Percentiles rank a stretch among this genome's conserved stretches.
These are phyloP conservation scores for Acanthacorydalis orientalis DNA, from an alignment of 2,888 invertebrate species.

Conservation along the genomic window DNA sequence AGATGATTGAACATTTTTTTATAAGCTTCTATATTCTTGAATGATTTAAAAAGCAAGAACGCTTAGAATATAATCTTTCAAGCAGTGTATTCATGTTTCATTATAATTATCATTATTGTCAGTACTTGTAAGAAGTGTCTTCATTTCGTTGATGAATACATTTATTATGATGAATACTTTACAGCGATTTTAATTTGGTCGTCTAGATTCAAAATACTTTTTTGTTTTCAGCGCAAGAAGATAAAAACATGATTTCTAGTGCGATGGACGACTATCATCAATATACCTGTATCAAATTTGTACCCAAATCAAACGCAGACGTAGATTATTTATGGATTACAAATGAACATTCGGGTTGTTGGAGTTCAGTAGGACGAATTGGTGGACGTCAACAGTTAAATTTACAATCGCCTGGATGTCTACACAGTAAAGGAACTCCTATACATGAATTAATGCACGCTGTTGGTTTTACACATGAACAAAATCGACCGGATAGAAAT, in stretches of 20 bases:
- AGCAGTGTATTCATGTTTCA: no score
- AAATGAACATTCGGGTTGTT: conserved; percentile 56
- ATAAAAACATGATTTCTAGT: conserved; percentile 41
- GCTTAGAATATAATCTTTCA: no score
- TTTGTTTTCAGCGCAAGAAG: conserved; percentile 29
- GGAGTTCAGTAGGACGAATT: conserved; percentile 62
- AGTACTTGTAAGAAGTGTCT: no score
- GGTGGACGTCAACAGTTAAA: conserved; percentile 54
- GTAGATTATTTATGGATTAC: conserved; percentile 52
- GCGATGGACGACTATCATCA: conserved; percentile 62
- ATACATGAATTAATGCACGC: conserved; percentile 70
- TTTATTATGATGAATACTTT: no score
- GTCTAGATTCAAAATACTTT: neutral
- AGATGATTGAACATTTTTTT: no score
- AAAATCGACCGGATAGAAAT: conserved; percentile 62
- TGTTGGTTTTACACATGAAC: conserved; percentile 66
- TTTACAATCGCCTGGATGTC: conserved; percentile 57
- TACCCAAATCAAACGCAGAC: conserved; percentile 40
- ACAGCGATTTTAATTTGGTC: no score
- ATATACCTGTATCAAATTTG: conserved; percentile 56
- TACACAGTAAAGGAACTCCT: conserved; percentile 53
- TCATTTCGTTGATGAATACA: no score
- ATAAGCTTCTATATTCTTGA: no score
- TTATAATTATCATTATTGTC: no score
- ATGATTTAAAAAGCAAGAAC: no score